Conservation (phyloP, 2,888 invertebrate genomes). For the Antheraea yamamai region DNA sequence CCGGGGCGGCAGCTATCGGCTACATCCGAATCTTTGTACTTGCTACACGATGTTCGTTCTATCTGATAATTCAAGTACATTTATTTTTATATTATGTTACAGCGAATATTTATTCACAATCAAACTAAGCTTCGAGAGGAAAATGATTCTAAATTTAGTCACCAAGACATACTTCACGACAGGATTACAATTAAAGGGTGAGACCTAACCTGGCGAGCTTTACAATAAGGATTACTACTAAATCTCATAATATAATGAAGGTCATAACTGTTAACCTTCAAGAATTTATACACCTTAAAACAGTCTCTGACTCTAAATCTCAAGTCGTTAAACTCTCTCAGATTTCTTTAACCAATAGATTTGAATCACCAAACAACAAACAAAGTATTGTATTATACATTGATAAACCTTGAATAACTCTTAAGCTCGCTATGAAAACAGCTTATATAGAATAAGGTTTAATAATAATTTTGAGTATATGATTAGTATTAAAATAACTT, state of each 20-base stretch:
- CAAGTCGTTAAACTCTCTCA: not conserved
- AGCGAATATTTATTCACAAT: not conserved
- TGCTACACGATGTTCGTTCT: not conserved
- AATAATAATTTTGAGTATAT: not conserved
- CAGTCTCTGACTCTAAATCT: not conserved
- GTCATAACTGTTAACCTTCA: not conserved
- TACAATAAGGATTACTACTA: not conserved
- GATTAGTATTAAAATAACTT: not conserved
- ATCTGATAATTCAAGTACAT: constrained; percentile 5
- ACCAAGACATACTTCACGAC: not conserved
- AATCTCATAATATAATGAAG: not conserved
- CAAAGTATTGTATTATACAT: no score
- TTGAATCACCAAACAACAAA: not conserved
- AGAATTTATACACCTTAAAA: no score
- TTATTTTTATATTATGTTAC: not conserved
- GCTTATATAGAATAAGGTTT: no score
- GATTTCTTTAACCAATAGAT: not conserved
- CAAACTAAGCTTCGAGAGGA: not conserved
- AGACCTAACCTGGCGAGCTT: not conserved
- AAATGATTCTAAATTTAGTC: not conserved
- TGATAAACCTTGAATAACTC: no score
- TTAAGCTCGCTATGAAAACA: no score
- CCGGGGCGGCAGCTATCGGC: constrained; percentile 18
- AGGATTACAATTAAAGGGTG: not conserved
- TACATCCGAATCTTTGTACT: constrained; percentile 16